These are phyloP conservation scores for Hydrophis major DNA, from an alignment of 2,797 vertebrate species.

Conservation along the genomic window DNA sequence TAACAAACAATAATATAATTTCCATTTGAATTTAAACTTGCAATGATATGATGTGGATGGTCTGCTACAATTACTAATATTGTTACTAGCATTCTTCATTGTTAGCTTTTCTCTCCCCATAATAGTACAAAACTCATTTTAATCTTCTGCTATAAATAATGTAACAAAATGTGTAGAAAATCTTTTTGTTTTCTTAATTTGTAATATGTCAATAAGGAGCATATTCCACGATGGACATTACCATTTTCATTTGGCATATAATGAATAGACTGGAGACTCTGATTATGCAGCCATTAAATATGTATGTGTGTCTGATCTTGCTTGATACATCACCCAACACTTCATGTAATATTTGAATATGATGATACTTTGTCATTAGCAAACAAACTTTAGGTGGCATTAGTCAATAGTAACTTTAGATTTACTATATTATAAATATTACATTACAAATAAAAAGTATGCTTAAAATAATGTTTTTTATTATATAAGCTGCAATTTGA, in stretches of 20 bases:
- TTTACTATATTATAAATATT: not conserved
- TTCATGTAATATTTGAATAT: not conserved
- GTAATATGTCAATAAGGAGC: not conserved
- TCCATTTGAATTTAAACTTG: not conserved
- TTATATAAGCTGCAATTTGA: slow-evolving; percentile 63
- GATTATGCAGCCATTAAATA: not conserved
- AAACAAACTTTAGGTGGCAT: not conserved
- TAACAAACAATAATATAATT: not conserved
- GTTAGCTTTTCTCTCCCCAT: not conserved
- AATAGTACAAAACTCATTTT: not conserved
- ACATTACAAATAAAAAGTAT: not conserved
- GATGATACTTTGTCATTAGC: not conserved
- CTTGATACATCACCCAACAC: not conserved
- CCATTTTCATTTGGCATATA: not conserved
- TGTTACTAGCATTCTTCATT: not conserved
- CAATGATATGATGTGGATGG: not conserved
- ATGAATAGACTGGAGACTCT: not conserved
- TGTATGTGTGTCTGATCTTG: not conserved
- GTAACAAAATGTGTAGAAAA: not conserved
- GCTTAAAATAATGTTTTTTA: not conserved
- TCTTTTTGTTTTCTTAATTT: not conserved
- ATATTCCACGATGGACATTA: not conserved
- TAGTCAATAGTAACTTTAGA: not conserved
- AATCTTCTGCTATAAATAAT: not conserved
- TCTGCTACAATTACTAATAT: not conserved